Evolutionary conservation across 1,140 invertebrate species (phyloP).

Genomic region (Bombyx mandarina): DNA sequence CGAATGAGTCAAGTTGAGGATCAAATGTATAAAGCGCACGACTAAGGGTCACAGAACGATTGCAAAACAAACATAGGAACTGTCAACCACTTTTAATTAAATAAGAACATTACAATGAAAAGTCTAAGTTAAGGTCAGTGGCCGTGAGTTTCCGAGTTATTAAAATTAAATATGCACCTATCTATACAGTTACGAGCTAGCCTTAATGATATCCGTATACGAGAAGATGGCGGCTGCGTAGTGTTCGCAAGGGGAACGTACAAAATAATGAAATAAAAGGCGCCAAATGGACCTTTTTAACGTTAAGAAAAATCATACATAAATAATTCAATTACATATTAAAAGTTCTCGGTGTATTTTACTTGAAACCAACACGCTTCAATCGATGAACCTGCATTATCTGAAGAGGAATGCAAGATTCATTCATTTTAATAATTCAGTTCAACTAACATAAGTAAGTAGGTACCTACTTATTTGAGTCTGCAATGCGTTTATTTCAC

Average conservation of each 20-base stretch:
- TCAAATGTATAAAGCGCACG: conserved; percentile 7
- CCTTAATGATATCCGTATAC: neutral
- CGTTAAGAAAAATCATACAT: neutral
- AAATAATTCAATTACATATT: too few relatives aligned
- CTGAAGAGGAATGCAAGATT: too few relatives aligned
- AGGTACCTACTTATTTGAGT: too few relatives aligned
- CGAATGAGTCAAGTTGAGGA: too few relatives aligned
- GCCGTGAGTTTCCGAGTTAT: conserved; percentile 25
- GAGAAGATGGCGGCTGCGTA: too few relatives aligned
- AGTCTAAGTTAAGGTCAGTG: conserved; percentile 24
- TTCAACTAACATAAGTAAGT: too few relatives aligned
- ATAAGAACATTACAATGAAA: conserved; percentile 12
- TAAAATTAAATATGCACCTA: conserved; percentile 9
- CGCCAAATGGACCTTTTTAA: neutral
- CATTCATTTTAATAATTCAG: too few relatives aligned
- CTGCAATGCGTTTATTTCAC: too few relatives aligned
- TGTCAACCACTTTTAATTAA: conserved; percentile 46
- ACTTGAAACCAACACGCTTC: too few relatives aligned
- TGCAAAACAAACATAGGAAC: conserved; percentile 36
- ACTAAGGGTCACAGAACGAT: conserved; percentile 8
- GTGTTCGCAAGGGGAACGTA: too few relatives aligned
- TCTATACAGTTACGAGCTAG: conserved; percentile 7
- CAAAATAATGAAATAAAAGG: neutral
- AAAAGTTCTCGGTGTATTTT: too few relatives aligned
- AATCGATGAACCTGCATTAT: too few relatives aligned